phyloP scores from a whole-genome alignment of 2,113 vertebrate species.

The Protobothrops mucrosquamatus region DNA sequence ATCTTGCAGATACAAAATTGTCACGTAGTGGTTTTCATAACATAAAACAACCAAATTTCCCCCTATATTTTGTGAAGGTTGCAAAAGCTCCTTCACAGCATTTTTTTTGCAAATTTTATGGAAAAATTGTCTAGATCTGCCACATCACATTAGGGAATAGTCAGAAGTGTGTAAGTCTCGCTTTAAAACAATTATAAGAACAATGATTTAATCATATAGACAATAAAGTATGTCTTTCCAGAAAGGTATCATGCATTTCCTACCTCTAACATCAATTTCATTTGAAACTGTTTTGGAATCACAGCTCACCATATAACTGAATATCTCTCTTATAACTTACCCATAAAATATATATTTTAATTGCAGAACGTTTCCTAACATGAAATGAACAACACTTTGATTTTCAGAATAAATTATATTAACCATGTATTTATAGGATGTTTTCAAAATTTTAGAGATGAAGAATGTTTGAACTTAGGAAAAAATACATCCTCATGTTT shows the following conservation, averaged over 20 bases:
- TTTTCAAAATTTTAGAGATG: slow-evolving; percentile 45
- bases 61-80: slow-evolving; percentile 64
- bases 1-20: not conserved
- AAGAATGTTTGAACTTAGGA: slow-evolving; percentile 33
- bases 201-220: slow-evolving; percentile 74
- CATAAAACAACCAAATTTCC: slow-evolving; percentile 55
- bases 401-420: slow-evolving; percentile 63
- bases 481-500: slow-evolving; percentile 1
- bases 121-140: slow-evolving; percentile 66
- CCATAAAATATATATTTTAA: slow-evolving; percentile 59
- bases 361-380: slow-evolving; percentile 58
- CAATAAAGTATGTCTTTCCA: slow-evolving; percentile 70
- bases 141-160: slow-evolving; percentile 74
- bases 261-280: slow-evolving; percentile 71
- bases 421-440: slow-evolving; percentile 48
- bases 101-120: slow-evolving; percentile 68
- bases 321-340: slow-evolving; percentile 65
- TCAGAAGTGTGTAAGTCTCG: slow-evolving; percentile 74
- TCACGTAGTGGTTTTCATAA: slow-evolving; percentile 36
- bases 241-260: slow-evolving; percentile 68
- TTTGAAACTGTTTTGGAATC: slow-evolving; percentile 69
- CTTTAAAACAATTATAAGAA: slow-evolving; percentile 77
- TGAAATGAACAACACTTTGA: slow-evolving; percentile 67
- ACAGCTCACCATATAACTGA: slow-evolving; percentile 64
- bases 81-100: slow-evolving; percentile 70